A percentile compares a stretch with the other conserved stretches of the same genome.
phyloP scores from a whole-genome alignment of 92 coral and sea anemone species.

The Palythoa grandis region DNA sequence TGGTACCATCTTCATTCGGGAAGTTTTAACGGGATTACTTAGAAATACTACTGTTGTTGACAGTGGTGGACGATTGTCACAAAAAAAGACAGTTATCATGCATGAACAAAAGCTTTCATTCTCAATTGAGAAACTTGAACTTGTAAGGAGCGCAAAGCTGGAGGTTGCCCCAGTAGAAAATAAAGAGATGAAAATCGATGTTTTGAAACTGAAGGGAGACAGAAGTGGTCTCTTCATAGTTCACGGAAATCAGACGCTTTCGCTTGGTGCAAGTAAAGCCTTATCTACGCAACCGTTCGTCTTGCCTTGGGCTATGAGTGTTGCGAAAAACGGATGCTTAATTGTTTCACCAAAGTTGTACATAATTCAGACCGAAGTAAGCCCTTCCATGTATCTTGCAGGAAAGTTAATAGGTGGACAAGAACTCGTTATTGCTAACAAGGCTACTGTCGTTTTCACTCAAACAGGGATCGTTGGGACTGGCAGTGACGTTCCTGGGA shows the following conservation, averaged over 20 bases:
- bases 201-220: conserved; percentile 65
- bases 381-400: conserved; percentile 63
- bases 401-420: conserved; percentile 69
- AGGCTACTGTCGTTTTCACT: conserved; percentile 56
- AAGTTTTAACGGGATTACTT: conserved; percentile 57
- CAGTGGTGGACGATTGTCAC: conserved; percentile 54
- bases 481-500: conserved; percentile 51
- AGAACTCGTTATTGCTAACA: conserved; percentile 56
- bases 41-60: conserved; percentile 64
- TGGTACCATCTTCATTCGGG: conserved; percentile 68
- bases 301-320: conserved; percentile 70
- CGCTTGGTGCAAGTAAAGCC: conserved; percentile 62
- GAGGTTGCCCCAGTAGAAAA: conserved; percentile 53
- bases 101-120: conserved; percentile 57
- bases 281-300: conserved; percentile 54
- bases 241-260: conserved; percentile 53
- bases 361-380: conserved; percentile 54
- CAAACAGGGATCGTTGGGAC: conserved; percentile 65
- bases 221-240: conserved; percentile 62
- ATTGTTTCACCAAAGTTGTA: conserved; percentile 59
- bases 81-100: conserved; percentile 66
- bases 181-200: conserved; percentile 52
- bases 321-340: conserved; percentile 55
- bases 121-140: conserved; percentile 56
- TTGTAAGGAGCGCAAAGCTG: conserved; percentile 52